These are phyloP conservation scores for Geopemphigus sp. DNA, from an alignment of 1,140 invertebrate genomes.

Conservation along the genomic window DNA sequence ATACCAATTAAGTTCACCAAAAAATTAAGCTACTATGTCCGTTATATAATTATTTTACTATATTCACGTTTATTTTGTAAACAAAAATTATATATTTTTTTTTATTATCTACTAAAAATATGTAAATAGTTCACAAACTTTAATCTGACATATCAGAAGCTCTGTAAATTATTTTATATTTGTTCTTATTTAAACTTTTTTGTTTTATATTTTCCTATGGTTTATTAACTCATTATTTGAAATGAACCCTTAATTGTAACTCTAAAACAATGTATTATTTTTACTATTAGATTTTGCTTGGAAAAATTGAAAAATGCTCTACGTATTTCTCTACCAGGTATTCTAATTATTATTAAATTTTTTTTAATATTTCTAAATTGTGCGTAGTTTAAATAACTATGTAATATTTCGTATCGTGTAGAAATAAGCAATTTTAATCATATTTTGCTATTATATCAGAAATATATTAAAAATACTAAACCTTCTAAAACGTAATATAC, in stretches of 20 bases:
- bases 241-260: conserved; percentile 17
- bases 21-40: neutral
- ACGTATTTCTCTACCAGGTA: conserved; percentile 18
- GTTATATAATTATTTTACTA: neutral
- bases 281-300: conserved; percentile 30
- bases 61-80: neutral
- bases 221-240: neutral
- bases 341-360: neutral
- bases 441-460: neutral
- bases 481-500: neutral
- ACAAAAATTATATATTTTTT: neutral
- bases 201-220: neutral
- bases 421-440: neutral
- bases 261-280: conserved; percentile 11
- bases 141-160: conserved; percentile 30
- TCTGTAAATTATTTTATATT: conserved; percentile 14
- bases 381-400: neutral
- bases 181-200: neutral
- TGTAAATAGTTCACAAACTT: conserved; percentile 28
- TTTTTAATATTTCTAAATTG: neutral
- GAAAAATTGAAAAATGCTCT: conserved; percentile 39
- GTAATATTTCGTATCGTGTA: neutral
- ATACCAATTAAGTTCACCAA: neutral
- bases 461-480: neutral
- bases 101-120: neutral